A percentile compares a stretch with the other conserved stretches of the same genome.
These are phyloP conservation scores for Perizoma affinitatum DNA, from an alignment of 2,888 invertebrate genomes.

Conservation along the genomic window DNA sequence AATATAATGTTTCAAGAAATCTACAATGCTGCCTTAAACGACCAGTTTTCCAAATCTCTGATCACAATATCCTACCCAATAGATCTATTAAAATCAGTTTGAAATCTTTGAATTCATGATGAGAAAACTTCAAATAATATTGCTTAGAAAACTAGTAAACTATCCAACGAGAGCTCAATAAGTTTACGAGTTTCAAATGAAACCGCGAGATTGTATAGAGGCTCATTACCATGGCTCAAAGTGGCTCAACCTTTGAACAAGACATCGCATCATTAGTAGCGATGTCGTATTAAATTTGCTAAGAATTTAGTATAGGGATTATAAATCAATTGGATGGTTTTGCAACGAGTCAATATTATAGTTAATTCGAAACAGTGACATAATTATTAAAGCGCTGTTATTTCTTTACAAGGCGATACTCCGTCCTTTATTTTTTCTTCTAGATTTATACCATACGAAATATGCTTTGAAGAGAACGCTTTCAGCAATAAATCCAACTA, in stretches of 20 bases:
- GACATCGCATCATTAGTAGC: constrained; percentile 29
- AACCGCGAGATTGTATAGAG: constrained; percentile 45
- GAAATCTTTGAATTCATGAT: constrained; percentile 40
- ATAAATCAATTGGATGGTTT: not conserved
- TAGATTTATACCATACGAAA: no score
- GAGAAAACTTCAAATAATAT: constrained; percentile 45
- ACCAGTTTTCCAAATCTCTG: constrained; percentile 1
- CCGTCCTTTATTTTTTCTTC: no score
- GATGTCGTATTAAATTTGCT: constrained; percentile 15
- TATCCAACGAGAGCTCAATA: constrained; percentile 50
- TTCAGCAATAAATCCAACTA: no score
- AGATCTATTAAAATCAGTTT: constrained; percentile 40
- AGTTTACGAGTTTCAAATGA: constrained; percentile 49
- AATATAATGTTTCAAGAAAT: no score
- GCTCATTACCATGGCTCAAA: constrained; percentile 47
- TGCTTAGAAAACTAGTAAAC: constrained; percentile 46
- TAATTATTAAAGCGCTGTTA: no score
- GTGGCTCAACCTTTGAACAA: constrained; percentile 42
- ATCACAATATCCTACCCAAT: constrained; percentile 15
- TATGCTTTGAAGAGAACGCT: no score
- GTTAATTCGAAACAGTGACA: no score
- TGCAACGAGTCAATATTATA: not conserved
- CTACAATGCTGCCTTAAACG: no score
- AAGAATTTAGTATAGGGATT: constrained; percentile 4
- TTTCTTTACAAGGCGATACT: no score